Evolutionary conservation across 2,888 invertebrate species (phyloP).

Genomic region (Drosophila neotestacea): DNA sequence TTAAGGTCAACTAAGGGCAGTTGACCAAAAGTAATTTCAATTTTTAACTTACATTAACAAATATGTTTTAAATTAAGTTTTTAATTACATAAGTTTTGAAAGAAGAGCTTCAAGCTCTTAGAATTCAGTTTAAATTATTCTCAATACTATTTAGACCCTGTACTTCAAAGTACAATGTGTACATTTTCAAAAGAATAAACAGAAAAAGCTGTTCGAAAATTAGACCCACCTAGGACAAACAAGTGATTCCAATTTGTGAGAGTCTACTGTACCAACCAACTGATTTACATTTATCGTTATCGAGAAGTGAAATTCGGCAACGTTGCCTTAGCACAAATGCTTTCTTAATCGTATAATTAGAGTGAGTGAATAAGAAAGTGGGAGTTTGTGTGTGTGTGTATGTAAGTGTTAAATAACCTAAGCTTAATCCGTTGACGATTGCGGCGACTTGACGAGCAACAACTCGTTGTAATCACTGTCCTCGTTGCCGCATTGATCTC

Average conservation of each 20-base stretch:
- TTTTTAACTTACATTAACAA: too few relatives aligned
- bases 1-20: too few relatives aligned
- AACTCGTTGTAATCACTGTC: constrained; percentile 85
- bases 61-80: too few relatives aligned
- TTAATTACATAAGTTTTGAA: too few relatives aligned
- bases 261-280: neutral
- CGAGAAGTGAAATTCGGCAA: constrained; percentile 14
- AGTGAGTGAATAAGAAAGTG: neutral
- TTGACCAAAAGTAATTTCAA: too few relatives aligned
- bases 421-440: constrained; percentile 82
- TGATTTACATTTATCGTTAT: constrained; percentile 10
- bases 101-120: too few relatives aligned
- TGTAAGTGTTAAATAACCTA: constrained; percentile 1
- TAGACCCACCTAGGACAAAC: too few relatives aligned
- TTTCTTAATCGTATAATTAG: neutral
- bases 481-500: constrained; percentile 84
- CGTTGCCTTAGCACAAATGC: neutral
- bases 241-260: neutral
- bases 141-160: too few relatives aligned
- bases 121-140: too few relatives aligned
- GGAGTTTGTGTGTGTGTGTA: neutral
- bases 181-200: too few relatives aligned
- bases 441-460: constrained; percentile 83
- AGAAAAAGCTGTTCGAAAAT: too few relatives aligned
- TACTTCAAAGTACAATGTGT: too few relatives aligned